A percentile compares a stretch with the other conserved stretches of the same genome.
Conservation (phyloP, 2,113 vertebrate genomes). For the Halichoeres trimaculatus region DNA sequence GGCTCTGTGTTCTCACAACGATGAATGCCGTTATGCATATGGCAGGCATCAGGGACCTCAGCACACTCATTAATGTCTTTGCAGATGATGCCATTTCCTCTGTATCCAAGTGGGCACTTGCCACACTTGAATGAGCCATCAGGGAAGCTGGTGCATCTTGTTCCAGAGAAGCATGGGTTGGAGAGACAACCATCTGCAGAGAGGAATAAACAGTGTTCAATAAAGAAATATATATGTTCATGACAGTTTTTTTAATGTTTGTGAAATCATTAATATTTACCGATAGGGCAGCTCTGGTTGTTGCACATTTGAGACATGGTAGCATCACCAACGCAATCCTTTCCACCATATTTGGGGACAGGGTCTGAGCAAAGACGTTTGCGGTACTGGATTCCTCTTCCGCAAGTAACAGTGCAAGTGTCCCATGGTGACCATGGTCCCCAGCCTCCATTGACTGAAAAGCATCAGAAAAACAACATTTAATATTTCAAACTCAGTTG, state of each 20-base stretch:
- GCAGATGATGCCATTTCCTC: conserved; percentile 91
- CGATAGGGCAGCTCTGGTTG: conserved; percentile 81
- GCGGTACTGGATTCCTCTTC: conserved; percentile 90
- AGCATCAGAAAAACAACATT: conserved; percentile 8
- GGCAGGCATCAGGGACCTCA: conserved; percentile 92
- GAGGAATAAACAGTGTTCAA: neutral
- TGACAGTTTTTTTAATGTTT: neutral
- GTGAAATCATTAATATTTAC: conserved; percentile 56
- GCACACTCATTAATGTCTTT: conserved; percentile 95
- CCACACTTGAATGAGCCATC: conserved; percentile 97
- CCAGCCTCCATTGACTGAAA: conserved; percentile 94
- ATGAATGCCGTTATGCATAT: conserved; percentile 89
- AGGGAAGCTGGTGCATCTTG: conserved; percentile 90
- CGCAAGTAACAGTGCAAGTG: conserved; percentile 92
- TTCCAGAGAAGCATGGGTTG: conserved; percentile 93
- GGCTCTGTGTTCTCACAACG: conserved; percentile 95
- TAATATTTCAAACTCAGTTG: neutral
- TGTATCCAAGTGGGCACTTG: conserved; percentile 91
- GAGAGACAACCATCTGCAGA: conserved; percentile 94
- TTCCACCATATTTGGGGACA: conserved; percentile 90
- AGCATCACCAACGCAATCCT: conserved; percentile 89
- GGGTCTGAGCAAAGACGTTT: conserved; percentile 94
- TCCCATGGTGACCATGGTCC: conserved; percentile 97
- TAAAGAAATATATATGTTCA: neutral
- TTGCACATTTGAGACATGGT: conserved; percentile 89